These are phyloP conservation scores for Sminthopsis crassicaudata DNA, from an alignment of 2,113 vertebrate species.

Conservation along the genomic window DNA sequence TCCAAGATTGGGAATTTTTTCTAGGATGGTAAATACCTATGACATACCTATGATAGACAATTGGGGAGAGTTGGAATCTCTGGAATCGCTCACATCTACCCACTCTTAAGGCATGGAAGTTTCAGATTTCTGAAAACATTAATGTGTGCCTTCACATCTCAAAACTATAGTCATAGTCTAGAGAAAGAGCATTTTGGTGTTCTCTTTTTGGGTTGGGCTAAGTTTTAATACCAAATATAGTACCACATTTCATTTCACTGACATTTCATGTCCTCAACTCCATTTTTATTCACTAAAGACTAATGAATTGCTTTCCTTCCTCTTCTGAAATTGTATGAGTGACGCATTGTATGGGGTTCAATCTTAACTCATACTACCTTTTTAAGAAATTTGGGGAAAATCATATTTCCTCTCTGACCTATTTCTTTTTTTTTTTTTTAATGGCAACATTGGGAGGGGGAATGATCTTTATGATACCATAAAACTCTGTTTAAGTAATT, in stretches of 20 bases:
- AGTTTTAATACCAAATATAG: not conserved
- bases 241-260: not conserved
- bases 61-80: not conserved
- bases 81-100: not conserved
- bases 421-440: not conserved
- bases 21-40: not conserved
- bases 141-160: not conserved
- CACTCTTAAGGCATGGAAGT: not conserved
- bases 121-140: not conserved
- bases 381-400: not conserved
- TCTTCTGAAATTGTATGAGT: not conserved
- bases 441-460: not conserved
- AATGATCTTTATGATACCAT: not conserved
- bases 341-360: not conserved
- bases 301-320: not conserved
- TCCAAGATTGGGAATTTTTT: not conserved
- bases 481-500: not conserved
- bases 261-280: not conserved
- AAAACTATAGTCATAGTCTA: no score
- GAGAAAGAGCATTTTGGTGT: not conserved
- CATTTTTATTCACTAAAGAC: not conserved
- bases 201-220: not conserved
- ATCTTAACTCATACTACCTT: not conserved
- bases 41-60: not conserved
- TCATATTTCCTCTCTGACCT: not conserved